Evolutionary conservation across 2,797 vertebrate genomes (phyloP), one percentile per base, ranked within the genome.

Genomic region (Lepus townsendii): DNA sequence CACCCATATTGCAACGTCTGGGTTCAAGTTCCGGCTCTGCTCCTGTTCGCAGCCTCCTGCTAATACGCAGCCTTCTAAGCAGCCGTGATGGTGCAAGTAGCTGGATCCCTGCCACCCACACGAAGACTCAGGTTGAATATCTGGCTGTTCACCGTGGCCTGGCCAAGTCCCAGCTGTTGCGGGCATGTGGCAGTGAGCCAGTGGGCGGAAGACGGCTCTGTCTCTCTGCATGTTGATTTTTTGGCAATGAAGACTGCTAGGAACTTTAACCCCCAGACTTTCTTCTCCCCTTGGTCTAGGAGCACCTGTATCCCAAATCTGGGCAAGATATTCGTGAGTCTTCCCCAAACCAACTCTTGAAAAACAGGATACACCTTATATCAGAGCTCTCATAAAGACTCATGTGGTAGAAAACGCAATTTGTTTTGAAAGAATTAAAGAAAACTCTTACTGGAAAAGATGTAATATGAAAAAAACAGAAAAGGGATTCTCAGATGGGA

Each of bases 171-270:
- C 14, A 57, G 54, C 54, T 20, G 19, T 20, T 57, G 54, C 6
- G 54, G 54, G 54, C 54, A 20, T 20, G 14, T 57, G 54, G 54
- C 16, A 57, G 54, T 57, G 54, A 57, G 19, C 54, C 16, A 57
- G 54, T 20, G 54, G 54, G 20, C 19, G 54, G 54, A 57, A 57
- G 54, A 57, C 19, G 14, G 19, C 54, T 57, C 54, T 20, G 19
- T 20, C 14, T 57, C 54, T 57, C 54, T 57, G 54, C 16, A 17
- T 57, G 19, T 57, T 57, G 19, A 20, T 47, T 9, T 47, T 47
- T 9, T 2, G 42, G 7, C 42, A 47, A 8, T 4, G 19, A 2
- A 47, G 63, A 30, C 10, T 9, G 3, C 16, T 0, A 1, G 2
- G 32, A 75, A 17, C 16, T 1, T 4, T 19, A 5, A 24, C 10